A percentile compares a stretch with the other conserved stretches of the same genome.
phyloP scores from a whole-genome alignment of 2,113 vertebrate genomes.

The Capricornis sumatraensis region DNA sequence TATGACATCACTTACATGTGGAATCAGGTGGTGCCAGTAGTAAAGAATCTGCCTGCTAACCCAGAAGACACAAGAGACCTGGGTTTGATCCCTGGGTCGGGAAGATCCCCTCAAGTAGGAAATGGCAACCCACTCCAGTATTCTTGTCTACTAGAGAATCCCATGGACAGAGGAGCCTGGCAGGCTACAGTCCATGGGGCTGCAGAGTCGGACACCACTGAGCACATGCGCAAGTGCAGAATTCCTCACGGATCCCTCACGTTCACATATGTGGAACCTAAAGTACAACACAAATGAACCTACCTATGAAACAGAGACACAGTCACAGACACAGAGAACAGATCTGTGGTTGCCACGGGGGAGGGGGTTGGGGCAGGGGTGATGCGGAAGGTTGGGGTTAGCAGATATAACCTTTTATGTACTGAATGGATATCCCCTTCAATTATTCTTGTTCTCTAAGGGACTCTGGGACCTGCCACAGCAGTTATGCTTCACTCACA shows the following conservation, averaged over 20 bases:
- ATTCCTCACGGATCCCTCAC: not conserved
- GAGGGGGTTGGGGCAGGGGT: not conserved
- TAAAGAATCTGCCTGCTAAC: not conserved
- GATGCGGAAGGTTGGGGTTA: not conserved
- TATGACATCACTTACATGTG: not conserved
- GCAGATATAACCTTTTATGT: not conserved
- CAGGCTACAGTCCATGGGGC: not conserved
- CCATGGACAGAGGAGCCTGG: not conserved
- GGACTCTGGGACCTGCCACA: not conserved
- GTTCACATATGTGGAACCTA: not conserved
- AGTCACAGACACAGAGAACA: not conserved
- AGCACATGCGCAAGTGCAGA: not conserved
- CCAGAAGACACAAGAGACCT: not conserved
- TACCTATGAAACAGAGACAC: not conserved
- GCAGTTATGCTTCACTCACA: not conserved
- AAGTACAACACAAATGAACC: not conserved
- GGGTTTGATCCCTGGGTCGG: not conserved
- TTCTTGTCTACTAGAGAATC: not conserved
- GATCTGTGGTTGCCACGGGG: not conserved
- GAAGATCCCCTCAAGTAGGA: not conserved
- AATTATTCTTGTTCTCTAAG: not conserved
- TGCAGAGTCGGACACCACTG: not conserved
- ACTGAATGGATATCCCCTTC: not conserved
- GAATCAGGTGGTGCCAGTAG: not conserved
- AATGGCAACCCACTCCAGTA: not conserved